Percentiles rank a stretch among this genome's conserved stretches.
These are phyloP conservation scores for Suricata suricatta DNA, from an alignment of 2,113 vertebrate species.

Conservation along the genomic window DNA sequence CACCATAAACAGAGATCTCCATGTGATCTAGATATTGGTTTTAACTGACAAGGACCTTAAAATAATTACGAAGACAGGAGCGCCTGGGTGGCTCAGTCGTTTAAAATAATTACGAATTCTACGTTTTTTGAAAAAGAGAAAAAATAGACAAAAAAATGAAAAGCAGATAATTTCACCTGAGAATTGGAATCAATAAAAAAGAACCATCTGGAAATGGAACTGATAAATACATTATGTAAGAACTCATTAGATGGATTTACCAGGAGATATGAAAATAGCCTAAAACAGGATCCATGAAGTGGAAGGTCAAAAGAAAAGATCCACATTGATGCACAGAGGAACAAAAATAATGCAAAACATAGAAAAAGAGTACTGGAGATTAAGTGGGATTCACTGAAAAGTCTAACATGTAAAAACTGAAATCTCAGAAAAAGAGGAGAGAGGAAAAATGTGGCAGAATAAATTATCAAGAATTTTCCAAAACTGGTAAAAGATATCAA, in stretches of 20 bases:
- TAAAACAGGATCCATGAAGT: not conserved
- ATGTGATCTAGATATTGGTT: not conserved
- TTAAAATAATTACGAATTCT: not conserved
- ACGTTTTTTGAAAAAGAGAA: not conserved
- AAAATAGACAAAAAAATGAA: not conserved
- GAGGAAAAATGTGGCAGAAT: not conserved
- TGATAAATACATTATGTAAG: not conserved
- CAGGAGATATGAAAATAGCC: not conserved
- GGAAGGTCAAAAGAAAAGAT: not conserved
- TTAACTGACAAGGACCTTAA: not conserved
- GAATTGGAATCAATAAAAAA: not conserved
- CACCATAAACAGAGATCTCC: not conserved
- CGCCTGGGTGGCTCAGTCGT: no score
- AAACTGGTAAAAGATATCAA: not conserved
- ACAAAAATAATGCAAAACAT: not conserved
- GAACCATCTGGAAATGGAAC: not conserved
- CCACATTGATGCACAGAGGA: not conserved
- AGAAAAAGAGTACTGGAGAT: not conserved
- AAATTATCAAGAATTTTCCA: not conserved
- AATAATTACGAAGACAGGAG: not conserved
- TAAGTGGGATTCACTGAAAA: not conserved
- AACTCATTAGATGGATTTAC: not conserved
- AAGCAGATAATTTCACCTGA: not conserved
- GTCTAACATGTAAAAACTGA: not conserved
- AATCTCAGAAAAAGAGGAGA: not conserved